Base-by-base conservation (phyloP, 2,113 vertebrate genomes). In the Osmerus mordax region DNA sequence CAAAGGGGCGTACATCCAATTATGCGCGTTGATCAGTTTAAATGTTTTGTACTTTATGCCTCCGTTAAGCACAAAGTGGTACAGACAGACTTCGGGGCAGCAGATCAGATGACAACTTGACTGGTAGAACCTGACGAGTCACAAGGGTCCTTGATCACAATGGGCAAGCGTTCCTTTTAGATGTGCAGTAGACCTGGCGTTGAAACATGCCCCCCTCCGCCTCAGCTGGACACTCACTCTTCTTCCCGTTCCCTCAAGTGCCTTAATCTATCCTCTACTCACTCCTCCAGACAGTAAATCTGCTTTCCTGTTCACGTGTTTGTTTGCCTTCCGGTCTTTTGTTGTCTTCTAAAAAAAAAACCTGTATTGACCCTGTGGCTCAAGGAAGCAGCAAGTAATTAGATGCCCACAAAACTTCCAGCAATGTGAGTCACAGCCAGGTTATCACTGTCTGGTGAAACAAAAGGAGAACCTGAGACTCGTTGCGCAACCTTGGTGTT, bases 201-300 rank as follows among this genome's bases (percentile, higher is more conserved):
- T 15, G 51, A 66, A 6, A 58, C 58, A 11, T 36, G 65, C 19
- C 29, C 21, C 62, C 71, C 64, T 72, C 9, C 69, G 5, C 14
- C 19, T 66, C 23, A 53, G 21, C 68, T 41, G 58, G 2, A 21
- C 66, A n/a, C 52, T 5, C 52, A 54, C 19, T 21, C 67, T 53
- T 58, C 11, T 62, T 61, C 13, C 15, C 12, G 19, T 71, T 53
- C 41, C 74, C 58, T 29, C 5, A 78, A 80, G 84, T 86, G 82
- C 86, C 84, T 84, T 85, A 74, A 65, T 83, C 61, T 54, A 51
- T 65, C 5, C 6, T 73, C 19, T 61, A 7, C 69, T 32, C 62
- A 32, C 28, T 18, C 61, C 61, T 64, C 15, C 8, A 64, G 14
- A 9, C 62, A 12, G 62, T 28, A 28, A 3, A 28, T 18, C 23